A percentile compares a stretch with the other conserved stretches of the same genome.
Evolutionary conservation across 2,797 vertebrate genomes (phyloP).

Genomic region (Rhinogobio ventralis): DNA sequence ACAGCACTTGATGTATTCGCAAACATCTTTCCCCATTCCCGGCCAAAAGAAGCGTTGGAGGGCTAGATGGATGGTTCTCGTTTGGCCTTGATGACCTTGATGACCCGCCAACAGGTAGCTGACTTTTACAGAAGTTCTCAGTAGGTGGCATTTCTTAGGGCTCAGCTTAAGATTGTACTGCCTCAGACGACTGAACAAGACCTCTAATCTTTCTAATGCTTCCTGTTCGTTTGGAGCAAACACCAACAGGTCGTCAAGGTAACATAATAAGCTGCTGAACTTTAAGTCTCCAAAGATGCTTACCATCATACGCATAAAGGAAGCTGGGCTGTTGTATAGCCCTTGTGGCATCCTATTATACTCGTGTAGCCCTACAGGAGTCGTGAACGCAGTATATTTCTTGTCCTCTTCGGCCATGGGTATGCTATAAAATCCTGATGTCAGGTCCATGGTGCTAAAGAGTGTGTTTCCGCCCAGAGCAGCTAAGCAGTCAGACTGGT

Average conservation of each 20-base stretch:
- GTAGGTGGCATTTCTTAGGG: too few relatives aligned
- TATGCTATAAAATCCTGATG: neutral
- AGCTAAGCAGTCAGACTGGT: neutral
- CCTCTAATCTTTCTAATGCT: neutral
- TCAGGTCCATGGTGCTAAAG: constrained; percentile 6
- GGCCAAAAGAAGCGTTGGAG: too few relatives aligned
- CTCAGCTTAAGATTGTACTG: too few relatives aligned
- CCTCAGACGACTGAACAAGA: neutral
- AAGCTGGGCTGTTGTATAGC: neutral
- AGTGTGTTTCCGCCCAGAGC: neutral
- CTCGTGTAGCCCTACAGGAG: neutral
- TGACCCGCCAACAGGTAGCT: too few relatives aligned
- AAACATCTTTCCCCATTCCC: too few relatives aligned
- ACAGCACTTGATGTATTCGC: too few relatives aligned
- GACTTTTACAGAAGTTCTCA: too few relatives aligned
- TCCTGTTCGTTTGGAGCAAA: neutral
- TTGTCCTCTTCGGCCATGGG: neutral
- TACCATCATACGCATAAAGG: neutral
- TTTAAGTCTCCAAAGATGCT: neutral
- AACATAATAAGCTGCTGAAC: neutral
- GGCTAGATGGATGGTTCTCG: too few relatives aligned
- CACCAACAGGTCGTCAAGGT: neutral
- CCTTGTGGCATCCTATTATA: neutral
- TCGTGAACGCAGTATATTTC: neutral
- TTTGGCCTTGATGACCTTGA: too few relatives aligned